Evolutionary conservation across 2,888 invertebrate genomes (phyloP), one percentile per base, ranked within the genome.

Genomic region (Hemistola chrysoprasaria): DNA sequence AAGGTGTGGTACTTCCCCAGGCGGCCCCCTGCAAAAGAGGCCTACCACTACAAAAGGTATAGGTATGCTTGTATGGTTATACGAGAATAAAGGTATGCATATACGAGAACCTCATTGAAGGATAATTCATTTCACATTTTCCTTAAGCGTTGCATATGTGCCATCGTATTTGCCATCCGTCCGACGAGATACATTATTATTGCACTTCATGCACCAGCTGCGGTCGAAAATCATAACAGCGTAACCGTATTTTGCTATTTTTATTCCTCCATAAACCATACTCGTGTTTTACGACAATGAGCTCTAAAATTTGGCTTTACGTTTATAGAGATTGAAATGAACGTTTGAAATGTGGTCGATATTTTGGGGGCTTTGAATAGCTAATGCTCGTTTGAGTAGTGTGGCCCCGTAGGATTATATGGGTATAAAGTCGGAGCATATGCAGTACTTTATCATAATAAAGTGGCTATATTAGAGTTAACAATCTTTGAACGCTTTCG

Each of bases 301-400:
- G 33, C 39, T 39, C 44, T 44, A 35, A 44, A 44, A 35, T 39
- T 44, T 39, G 25, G 33, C 22, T 43, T 43, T 43, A 38, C 43
- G 43, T 33, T 43, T 33, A 43, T 43, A 33, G 43, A 34, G 43
- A 43, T 43, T 43, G 42, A 42, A n/a, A n/a, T n/a, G n/a, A n/a
- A n/a, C n/a, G n/a, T n/a, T n/a, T n/a, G n/a, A n/a, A 37, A 37
- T 11, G 32, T 27, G 37, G 25, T 24, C 22, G 36, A 27, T 27
- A 37, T 42, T 16, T 16, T 28, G 37, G 22, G 29, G 28, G 37
- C 24, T 41, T 32, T 24, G 42, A 37, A 42, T 42, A 25, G 9
- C 16, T 16, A 16, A 16, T 16, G 16, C 16, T 16, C 4, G 4
- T 16, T 2, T 16, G 16, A 16, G 16, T 16, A 16, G 16, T 16